Conservation (phyloP, 2,113 vertebrate species). For the Pygoscelis antarcticus region DNA sequence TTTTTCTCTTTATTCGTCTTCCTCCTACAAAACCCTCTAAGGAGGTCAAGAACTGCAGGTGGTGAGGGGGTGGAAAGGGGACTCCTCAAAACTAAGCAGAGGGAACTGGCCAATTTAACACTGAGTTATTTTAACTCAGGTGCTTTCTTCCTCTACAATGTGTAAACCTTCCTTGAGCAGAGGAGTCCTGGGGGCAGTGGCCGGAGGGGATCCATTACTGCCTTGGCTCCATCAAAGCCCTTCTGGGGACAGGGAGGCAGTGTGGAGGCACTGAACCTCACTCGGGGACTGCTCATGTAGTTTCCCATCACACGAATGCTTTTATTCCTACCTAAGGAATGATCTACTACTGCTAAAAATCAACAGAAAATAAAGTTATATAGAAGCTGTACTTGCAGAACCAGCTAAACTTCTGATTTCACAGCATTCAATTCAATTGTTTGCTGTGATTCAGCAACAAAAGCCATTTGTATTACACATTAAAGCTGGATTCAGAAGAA, state of each 20-base stretch:
- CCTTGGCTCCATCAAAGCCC: slow-evolving; percentile 43
- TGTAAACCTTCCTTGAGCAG: slow-evolving; percentile 35
- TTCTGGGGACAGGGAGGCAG: background rate
- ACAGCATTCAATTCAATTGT: background rate
- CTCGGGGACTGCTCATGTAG: background rate
- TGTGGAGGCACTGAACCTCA: background rate
- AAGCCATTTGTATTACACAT: background rate
- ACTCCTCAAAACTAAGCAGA: slow-evolving; percentile 28
- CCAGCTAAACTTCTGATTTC: background rate
- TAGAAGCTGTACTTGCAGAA: background rate
- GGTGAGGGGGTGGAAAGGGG: background rate
- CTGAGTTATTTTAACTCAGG: slow-evolving; percentile 36
- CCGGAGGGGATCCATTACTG: slow-evolving; percentile 53
- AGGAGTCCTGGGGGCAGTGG: slow-evolving; percentile 41
- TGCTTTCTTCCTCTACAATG: slow-evolving; percentile 34
- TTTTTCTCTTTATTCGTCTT: background rate
- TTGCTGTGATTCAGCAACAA: background rate
- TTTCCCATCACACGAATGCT: background rate
- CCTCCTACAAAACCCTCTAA: background rate
- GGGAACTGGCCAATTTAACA: slow-evolving; percentile 7
- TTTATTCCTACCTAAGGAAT: slow-evolving; percentile 7
- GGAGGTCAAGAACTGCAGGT: slow-evolving; percentile 33
- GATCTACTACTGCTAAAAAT: background rate
- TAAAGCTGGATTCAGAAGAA: slow-evolving; percentile 7
- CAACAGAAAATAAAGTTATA: background rate